Evolutionary conservation across 2,113 vertebrate species (phyloP), one percentile per base, ranked within the genome.

Genomic region (Pluvianellus socialis): DNA sequence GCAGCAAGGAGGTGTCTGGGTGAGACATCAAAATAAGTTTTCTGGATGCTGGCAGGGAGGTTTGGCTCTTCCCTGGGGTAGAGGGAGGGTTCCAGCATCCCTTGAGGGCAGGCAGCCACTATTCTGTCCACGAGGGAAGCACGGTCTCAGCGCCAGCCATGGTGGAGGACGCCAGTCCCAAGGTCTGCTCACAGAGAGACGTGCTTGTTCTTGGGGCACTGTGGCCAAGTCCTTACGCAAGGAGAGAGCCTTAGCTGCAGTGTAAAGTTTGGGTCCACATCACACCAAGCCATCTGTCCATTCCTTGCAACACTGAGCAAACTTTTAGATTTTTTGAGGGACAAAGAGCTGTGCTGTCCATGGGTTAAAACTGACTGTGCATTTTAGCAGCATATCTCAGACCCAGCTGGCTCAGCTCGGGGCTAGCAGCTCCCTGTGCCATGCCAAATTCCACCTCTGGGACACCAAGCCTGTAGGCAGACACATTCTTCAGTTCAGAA

Each of bases 111-210:
- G 56, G 33, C 28, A 84, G 56, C 22, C 1, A 1, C 35, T 52
- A 14, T 42, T 20, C 13, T 58, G 13, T 32, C 47, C 42, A 49
- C 0, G 1, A 30, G 30, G 42, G 32, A 83, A 45, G 23, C 0
- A 0, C n/a, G 52, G 35, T 35, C 33, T 76, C 67, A 56, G 4
- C 0, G 0, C 22, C 45, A 47, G 28, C 21, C 4, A 1, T 1
- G 1, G 38, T 21, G 58, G 17, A 84, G 35, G 26, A 76, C 52
- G 19, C 27, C 0, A 0, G 21, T 79, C 40, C 27, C 50, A 49
- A 24, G 21, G 17, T 33, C 52, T 87, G 19, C 28, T 68, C 24
- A 28, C 13, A 47, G 42, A 75, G 47, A 62, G 17, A 44, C 12
- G 21, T 24, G 23, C 22, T 59, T 35, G 55, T 10, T 27, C 21